A percentile compares a stretch with the other conserved stretches of the same genome.
These are phyloP conservation scores for Naja naja DNA, from an alignment of 2,113 vertebrate genomes.

Conservation along the genomic window DNA sequence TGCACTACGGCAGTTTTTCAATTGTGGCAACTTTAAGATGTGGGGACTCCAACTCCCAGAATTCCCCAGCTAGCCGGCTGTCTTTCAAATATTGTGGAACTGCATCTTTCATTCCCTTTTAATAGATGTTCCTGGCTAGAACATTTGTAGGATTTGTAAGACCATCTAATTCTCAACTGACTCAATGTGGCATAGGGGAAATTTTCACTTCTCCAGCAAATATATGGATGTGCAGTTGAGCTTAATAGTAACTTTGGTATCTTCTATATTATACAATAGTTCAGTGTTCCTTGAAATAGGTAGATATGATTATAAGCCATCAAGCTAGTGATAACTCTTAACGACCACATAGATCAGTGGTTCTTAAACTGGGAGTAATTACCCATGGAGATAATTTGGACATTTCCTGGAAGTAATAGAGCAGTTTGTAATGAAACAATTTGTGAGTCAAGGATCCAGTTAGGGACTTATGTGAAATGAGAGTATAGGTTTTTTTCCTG, in stretches of 20 bases:
- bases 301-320: not conserved
- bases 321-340: not conserved
- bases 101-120: not conserved
- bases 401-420: not conserved
- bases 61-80: not conserved
- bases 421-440: not conserved
- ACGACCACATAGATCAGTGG: not conserved
- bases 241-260: not conserved
- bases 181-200: not conserved
- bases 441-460: not conserved
- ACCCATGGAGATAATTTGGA: not conserved
- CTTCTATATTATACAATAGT: not conserved
- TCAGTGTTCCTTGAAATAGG: not conserved
- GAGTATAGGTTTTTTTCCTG: not conserved
- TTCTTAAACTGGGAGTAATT: not conserved
- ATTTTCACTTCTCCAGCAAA: not conserved
- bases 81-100: not conserved
- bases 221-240: not conserved
- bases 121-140: not conserved
- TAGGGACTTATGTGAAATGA: not conserved
- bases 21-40: not conserved
- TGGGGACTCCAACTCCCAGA: not conserved
- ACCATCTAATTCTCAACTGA: not conserved
- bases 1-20: not conserved
- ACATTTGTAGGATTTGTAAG: not conserved